Base-by-base conservation (phyloP, 1,140 invertebrate species). In the Ceratitis capitata region DNA sequence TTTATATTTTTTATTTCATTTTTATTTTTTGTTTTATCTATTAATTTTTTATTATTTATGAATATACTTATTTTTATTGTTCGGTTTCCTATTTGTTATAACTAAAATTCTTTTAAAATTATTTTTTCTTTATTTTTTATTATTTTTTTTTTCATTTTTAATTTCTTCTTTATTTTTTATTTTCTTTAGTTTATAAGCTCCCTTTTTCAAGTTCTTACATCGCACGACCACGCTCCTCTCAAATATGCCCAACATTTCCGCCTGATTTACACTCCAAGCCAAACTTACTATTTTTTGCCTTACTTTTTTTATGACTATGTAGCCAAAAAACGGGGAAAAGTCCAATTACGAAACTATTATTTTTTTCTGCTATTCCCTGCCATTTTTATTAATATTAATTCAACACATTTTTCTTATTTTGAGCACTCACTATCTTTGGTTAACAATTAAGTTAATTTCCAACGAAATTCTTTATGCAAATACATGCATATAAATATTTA, bases 171-270 rank as follows among this genome's bases (percentile, higher is more conserved):
- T 56, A 23, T 2, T 56, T 56, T 56, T 53, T 53, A n/a, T 53
- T 10, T 0, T 53, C 7, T 47, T 47, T 47, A 12, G 5, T 56
- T 5, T 9, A n/a, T 56, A 23, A 56, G 2, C 0, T 56, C 0
- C 51, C 23, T 2, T 7, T 9, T 3, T 56, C 5, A n/a, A 6
- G 2, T 9, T 23, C 9, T 23, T 5, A 26, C 23, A 78, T 78
- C 45, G 42, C 16, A 6, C 3, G 1, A 45, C 6, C 39, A 45
- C 23, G 39, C 26, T n/a, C 19, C 6, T 39, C 69, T n/a, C 1
- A 78, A 78, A 47, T 78, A 39, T 78, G 69, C 39, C 19, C 10
- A 19, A 35, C n/a, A 78, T 78, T 78, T 78, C 69, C 69, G 69
- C n/a, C 16, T 78, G 42, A 78, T 12, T 32, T 35, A 5, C 12